A percentile compares a stretch with the other conserved stretches of the same genome.
phyloP scores from a whole-genome alignment of 2,797 vertebrate genomes.

The Crypturellus tataupa region DNA sequence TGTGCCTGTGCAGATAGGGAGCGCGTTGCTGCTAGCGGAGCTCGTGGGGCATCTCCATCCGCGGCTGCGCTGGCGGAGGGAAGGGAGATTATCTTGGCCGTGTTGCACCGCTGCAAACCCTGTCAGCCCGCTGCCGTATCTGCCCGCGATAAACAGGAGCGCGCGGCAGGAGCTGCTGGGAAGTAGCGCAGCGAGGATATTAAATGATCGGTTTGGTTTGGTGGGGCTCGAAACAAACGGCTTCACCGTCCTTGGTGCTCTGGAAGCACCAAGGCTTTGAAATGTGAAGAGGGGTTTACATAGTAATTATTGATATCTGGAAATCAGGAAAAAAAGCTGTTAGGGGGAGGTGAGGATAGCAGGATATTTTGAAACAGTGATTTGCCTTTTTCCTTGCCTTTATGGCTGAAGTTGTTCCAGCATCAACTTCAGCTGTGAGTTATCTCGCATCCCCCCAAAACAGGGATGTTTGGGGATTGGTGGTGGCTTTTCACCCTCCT shows the following conservation, averaged over 20 bases:
- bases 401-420: neutral
- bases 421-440: neutral
- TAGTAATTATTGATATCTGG: neutral
- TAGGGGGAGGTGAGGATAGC: neutral
- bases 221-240: neutral
- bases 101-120: conserved; percentile 29
- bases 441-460: neutral
- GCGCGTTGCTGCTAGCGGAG: neutral
- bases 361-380: neutral
- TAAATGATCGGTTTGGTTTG: neutral
- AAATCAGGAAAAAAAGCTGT: neutral
- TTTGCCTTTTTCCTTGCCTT: neutral
- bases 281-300: neutral
- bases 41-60: conserved; percentile 51
- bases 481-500: neutral
- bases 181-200: neutral
- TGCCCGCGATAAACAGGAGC: neutral
- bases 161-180: neutral
- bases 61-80: neutral
- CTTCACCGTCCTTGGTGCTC: neutral
- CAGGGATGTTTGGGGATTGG: too few relatives aligned
- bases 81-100: conserved; percentile 3
- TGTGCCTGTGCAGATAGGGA: conserved; percentile 6
- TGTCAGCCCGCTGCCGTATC: conserved; percentile 32
- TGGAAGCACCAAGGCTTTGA: neutral